phyloP scores from a whole-genome alignment of 2,888 invertebrate species.

The Notodonta dromedarius region DNA sequence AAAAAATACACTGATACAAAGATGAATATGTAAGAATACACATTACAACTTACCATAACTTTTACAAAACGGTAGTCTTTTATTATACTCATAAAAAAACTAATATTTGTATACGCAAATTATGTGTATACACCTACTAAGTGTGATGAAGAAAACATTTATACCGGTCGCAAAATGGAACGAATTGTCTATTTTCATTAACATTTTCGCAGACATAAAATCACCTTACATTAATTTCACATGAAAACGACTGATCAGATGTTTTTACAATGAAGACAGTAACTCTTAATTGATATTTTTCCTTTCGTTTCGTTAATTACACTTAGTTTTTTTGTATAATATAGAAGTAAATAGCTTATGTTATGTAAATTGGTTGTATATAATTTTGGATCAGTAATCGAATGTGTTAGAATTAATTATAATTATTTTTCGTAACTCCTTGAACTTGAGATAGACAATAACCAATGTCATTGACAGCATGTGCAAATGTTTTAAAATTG shows the following conservation, averaged over 20 bases:
- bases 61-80: no score
- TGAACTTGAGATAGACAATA: slow-evolving; percentile 29
- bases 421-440: slow-evolving; percentile 39
- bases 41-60: no score
- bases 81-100: no score
- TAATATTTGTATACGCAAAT: no score
- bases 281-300: slow-evolving; percentile 37
- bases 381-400: slow-evolving; percentile 63
- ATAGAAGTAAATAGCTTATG: slow-evolving; percentile 49
- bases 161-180: not conserved
- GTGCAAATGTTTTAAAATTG: slow-evolving; percentile 17
- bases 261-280: slow-evolving; percentile 33
- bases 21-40: not conserved
- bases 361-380: slow-evolving; percentile 81
- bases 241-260: slow-evolving; percentile 38
- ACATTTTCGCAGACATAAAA: slow-evolving; percentile 2
- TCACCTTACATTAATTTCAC: slow-evolving; percentile 5
- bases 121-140: no score
- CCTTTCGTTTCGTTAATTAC: slow-evolving; percentile 34
- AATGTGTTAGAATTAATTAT: slow-evolving; percentile 44
- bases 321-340: slow-evolving; percentile 48
- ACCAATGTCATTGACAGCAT: slow-evolving; percentile 17
- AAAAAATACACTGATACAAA: not conserved
- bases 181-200: not conserved
- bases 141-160: no score